Evolutionary conservation across 2,113 vertebrate genomes (phyloP).

Genomic region (Pseudolaguvia tuberculata): DNA sequence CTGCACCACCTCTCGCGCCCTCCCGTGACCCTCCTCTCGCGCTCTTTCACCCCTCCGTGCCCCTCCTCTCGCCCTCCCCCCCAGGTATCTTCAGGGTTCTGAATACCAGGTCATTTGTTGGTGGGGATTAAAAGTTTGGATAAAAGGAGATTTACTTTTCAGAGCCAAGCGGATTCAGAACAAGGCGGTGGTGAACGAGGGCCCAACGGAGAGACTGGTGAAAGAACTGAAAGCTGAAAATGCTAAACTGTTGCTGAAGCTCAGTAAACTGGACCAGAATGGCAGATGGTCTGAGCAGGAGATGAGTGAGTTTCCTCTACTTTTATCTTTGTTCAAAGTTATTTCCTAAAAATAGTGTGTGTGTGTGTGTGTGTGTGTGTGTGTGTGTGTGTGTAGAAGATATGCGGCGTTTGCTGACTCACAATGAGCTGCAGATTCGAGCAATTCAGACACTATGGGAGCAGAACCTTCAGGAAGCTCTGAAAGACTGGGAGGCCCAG

Average conservation of each 20-base stretch:
- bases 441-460: slow-evolving; percentile 74
- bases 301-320: slow-evolving; percentile 56
- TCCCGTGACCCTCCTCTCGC: too few relatives aligned
- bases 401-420: slow-evolving; percentile 64
- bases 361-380: too few relatives aligned
- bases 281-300: slow-evolving; percentile 70
- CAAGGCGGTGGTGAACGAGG: slow-evolving; percentile 78
- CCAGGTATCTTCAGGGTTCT: too few relatives aligned
- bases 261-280: slow-evolving; percentile 66
- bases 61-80: too few relatives aligned
- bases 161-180: slow-evolving; percentile 85
- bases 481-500: slow-evolving; percentile 76
- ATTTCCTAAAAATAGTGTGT: too few relatives aligned
- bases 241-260: slow-evolving; percentile 61
- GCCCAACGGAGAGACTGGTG: slow-evolving; percentile 73
- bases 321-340: neutral
- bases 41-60: too few relatives aligned
- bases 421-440: slow-evolving; percentile 68
- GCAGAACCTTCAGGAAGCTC: slow-evolving; percentile 73
- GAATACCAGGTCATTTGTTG: too few relatives aligned
- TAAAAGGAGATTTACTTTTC: neutral
- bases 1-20: too few relatives aligned
- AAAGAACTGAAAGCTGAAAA: slow-evolving; percentile 77
- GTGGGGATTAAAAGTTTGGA: too few relatives aligned
- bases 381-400: slow-evolving; percentile 62